A percentile compares a stretch with the other conserved stretches of the same genome.
phyloP scores from a whole-genome alignment of 1,140 invertebrate genomes.

The Diorhabda sublineata region DNA sequence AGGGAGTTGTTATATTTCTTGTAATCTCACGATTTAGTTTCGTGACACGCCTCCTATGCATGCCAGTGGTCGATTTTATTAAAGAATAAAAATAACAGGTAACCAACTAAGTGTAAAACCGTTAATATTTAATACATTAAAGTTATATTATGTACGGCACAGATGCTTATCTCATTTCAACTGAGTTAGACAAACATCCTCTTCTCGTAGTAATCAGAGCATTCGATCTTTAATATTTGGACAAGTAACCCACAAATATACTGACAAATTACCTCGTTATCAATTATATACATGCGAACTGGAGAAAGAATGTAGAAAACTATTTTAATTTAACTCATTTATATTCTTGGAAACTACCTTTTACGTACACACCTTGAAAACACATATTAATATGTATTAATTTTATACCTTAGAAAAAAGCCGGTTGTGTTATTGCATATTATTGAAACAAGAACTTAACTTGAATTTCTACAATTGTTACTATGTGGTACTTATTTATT shows the following conservation, averaged over 20 bases:
- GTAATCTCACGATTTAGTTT: no score
- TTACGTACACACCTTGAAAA: no score
- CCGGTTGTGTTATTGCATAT: no score
- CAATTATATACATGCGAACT: neutral
- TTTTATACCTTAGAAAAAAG: no score
- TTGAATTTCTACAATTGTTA: no score
- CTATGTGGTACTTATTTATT: no score
- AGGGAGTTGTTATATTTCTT: no score
- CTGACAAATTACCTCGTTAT: conserved; percentile 14
- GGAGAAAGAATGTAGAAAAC: conserved; percentile 10
- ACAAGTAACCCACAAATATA: neutral
- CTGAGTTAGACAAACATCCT: conserved; percentile 4
- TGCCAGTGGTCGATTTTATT: no score
- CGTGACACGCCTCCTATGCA: no score
- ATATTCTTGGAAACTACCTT: neutral
- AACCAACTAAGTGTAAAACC: neutral
- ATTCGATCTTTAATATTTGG: conserved; percentile 11
- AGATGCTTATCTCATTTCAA: neutral
- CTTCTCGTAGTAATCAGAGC: neutral
- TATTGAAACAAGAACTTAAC: no score
- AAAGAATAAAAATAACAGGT: neutral
- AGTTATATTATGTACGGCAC: neutral
- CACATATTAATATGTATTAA: no score
- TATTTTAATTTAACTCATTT: conserved; percentile 8
- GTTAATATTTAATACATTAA: neutral